Evolutionary conservation across 1,140 invertebrate species (phyloP).

Genomic region (Macrosteles quadrilineatus): DNA sequence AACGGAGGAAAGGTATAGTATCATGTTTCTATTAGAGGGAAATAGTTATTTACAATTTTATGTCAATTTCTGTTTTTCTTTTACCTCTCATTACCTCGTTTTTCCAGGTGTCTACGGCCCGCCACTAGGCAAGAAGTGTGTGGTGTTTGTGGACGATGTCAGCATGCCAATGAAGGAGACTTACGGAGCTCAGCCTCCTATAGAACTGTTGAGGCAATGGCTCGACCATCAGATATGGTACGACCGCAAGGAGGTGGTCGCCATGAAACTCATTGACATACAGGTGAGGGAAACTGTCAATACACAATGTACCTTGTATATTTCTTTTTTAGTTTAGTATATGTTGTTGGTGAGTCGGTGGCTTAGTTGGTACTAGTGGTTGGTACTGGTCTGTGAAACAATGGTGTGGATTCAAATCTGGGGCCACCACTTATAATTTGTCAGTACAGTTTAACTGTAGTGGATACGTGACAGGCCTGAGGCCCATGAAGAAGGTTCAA

Average conservation of each 20-base stretch:
- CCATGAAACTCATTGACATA: slow-evolving; percentile 86
- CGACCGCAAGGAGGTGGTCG: slow-evolving; percentile 82
- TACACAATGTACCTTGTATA: not conserved
- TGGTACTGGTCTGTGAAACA: not conserved
- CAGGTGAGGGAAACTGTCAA: no score
- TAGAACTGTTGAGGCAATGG: slow-evolving; percentile 88
- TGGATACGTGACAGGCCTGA: no score
- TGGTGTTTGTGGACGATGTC: slow-evolving; percentile 93
- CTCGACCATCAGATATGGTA: slow-evolving; percentile 92
- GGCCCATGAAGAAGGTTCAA: no score
- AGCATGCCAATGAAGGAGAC: slow-evolving; percentile 87
- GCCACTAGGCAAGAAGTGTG: slow-evolving; percentile 83
- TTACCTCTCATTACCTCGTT: not conserved
- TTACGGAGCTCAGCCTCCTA: slow-evolving; percentile 90
- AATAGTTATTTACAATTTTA: not conserved
- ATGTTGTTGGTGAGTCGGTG: no score
- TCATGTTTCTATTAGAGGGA: no score
- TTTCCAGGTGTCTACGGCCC: slow-evolving; percentile 80
- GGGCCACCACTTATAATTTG: no score
- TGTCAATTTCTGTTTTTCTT: not conserved
- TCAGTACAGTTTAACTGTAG: no score
- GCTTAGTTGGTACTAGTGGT: no score
- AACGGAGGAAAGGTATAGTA: slow-evolving; percentile 77
- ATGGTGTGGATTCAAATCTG: no score
- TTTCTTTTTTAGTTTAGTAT: no score